Conservation (phyloP, 2,113 vertebrate genomes). For the Narcine bancroftii region DNA sequence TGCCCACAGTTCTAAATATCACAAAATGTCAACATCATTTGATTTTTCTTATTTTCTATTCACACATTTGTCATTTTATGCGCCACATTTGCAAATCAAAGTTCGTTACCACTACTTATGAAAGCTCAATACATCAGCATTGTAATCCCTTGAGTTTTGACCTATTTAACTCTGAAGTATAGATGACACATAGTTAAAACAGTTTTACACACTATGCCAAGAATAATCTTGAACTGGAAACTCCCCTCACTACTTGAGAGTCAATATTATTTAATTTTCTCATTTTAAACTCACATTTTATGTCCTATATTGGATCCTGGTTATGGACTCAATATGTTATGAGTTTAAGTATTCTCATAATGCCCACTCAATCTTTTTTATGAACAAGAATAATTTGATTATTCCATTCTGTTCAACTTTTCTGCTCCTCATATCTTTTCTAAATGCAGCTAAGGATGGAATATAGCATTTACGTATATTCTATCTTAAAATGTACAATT, state of each 20-base stretch:
- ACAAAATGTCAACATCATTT: neutral
- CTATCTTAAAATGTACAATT: neutral
- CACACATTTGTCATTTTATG: neutral
- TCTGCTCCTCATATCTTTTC: neutral
- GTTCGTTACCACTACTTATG: neutral
- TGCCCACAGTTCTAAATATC: neutral
- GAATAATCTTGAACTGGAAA: neutral
- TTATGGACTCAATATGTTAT: neutral
- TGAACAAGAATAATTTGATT: neutral
- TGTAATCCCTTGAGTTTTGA: neutral
- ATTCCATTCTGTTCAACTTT: neutral
- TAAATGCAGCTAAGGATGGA: too few relatives aligned
- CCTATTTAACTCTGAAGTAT: neutral
- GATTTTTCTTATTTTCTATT: neutral
- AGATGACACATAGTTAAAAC: neutral
- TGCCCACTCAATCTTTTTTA: neutral
- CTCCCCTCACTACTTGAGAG: neutral
- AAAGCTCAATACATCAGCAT: neutral
- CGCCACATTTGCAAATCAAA: neutral
- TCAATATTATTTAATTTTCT: neutral
- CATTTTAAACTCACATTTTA: neutral
- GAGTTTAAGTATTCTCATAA: neutral
- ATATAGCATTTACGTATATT: too few relatives aligned
- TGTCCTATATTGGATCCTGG: neutral
- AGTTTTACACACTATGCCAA: neutral